Conservation (phyloP, 2,888 invertebrate genomes). For the Polydrusus tereticollis region DNA sequence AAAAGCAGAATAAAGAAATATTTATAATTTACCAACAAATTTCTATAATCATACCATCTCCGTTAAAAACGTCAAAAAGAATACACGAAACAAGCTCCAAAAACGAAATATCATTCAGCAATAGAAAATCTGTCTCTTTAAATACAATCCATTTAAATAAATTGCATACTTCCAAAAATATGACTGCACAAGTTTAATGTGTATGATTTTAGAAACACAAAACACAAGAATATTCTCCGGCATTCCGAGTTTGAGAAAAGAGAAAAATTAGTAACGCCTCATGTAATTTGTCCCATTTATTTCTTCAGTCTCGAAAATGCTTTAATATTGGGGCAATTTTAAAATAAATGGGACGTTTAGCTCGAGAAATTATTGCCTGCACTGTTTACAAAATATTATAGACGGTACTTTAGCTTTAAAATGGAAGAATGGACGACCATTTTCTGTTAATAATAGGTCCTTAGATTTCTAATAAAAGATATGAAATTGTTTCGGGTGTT, state of each 20-base stretch:
- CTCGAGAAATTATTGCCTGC: conserved; percentile 37
- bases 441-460: conserved; percentile 17
- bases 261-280: conserved; percentile 43
- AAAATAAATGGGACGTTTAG: conserved; percentile 42
- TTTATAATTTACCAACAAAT: too few relatives aligned
- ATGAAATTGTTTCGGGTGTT: conserved; percentile 14
- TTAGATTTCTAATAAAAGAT: conserved; percentile 25
- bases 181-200: conserved; percentile 35
- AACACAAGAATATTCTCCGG: conserved; percentile 23
- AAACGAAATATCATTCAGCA: neutral
- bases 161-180: conserved; percentile 16
- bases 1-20: too few relatives aligned
- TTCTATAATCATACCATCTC: too few relatives aligned
- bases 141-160: conserved; percentile 30
- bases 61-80: neutral
- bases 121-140: conserved; percentile 16
- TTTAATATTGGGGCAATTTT: conserved; percentile 48
- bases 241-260: conserved; percentile 19
- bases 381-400: conserved; percentile 34
- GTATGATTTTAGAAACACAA: conserved; percentile 36
- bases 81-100: neutral
- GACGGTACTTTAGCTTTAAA: conserved; percentile 20
- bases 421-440: conserved; percentile 27
- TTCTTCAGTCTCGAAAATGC: conserved; percentile 29
- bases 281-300: conserved; percentile 46